Conservation (phyloP, 2,888 invertebrate genomes). For the Lumbricus terrestris region DNA sequence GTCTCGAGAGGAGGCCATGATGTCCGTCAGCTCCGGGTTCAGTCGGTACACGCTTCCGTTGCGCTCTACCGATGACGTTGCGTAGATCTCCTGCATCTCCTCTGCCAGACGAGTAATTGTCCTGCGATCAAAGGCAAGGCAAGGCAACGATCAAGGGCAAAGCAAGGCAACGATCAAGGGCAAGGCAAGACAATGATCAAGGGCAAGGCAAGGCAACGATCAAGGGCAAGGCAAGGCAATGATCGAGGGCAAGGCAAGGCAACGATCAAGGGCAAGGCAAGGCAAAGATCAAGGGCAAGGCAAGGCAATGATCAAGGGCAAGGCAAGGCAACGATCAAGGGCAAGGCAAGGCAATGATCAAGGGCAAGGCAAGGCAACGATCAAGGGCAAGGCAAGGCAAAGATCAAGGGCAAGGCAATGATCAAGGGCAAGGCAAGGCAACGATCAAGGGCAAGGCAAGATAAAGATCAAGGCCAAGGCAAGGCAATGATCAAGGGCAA, state of each 20-base stretch:
- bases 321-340: too few relatives aligned
- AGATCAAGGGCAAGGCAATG: too few relatives aligned
- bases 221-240: neutral
- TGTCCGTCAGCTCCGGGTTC: slow-evolving; percentile 49
- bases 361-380: too few relatives aligned
- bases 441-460: too few relatives aligned
- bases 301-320: too few relatives aligned
- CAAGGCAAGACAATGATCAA: neutral
- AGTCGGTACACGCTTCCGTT: slow-evolving; percentile 41
- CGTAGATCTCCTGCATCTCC: slow-evolving; percentile 65
- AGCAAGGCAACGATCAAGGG: neutral
- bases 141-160: neutral
- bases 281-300: too few relatives aligned
- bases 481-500: too few relatives aligned
- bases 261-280: too few relatives aligned
- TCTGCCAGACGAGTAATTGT: neutral
- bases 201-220: neutral
- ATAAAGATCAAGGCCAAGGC: too few relatives aligned
- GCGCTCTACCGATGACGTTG: slow-evolving; percentile 64
- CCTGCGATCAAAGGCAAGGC: neutral
- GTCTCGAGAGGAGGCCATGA: slow-evolving; percentile 37
- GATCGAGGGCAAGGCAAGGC: neutral
- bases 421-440: too few relatives aligned
- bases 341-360: too few relatives aligned
- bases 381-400: too few relatives aligned